phyloP scores from a whole-genome alignment of 2,888 invertebrate genomes.

The Tiliacea citrago region DNA sequence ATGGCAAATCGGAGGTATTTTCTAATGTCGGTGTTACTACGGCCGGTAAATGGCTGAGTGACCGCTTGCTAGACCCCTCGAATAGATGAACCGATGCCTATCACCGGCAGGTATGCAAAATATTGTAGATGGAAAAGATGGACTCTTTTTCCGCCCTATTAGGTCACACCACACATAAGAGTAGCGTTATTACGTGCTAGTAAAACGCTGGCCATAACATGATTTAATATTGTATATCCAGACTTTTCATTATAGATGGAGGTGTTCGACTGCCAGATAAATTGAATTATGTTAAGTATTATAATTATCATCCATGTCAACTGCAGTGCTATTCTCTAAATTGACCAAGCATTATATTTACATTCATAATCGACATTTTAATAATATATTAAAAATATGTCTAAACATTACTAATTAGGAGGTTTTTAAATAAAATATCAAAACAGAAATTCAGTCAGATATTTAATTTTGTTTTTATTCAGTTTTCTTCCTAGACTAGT shows the following conservation, averaged over 20 bases:
- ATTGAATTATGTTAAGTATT: background rate
- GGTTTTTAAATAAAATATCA: no score
- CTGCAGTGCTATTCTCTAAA: no score
- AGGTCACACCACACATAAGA: background rate
- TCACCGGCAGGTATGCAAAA: constrained; percentile 33
- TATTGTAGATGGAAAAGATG: background rate
- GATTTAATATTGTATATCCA: background rate
- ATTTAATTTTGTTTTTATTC: no score
- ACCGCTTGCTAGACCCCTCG: constrained; percentile 10
- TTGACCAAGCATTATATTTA: no score
- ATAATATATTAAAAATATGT: no score
- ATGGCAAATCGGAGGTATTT: background rate
- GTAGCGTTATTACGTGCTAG: background rate
- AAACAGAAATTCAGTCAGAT: no score
- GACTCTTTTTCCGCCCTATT: background rate
- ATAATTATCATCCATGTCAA: background rate
- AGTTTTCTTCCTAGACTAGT: no score
- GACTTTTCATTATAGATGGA: background rate
- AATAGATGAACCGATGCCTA: constrained; percentile 14
- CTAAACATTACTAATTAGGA: no score
- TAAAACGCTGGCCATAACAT: background rate
- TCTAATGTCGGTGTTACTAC: background rate
- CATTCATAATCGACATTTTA: no score
- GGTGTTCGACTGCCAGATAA: background rate
- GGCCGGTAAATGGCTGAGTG: background rate